Evolutionary conservation across 2,113 vertebrate genomes (phyloP), one percentile per base, ranked within the genome.

Genomic region (Dicentrarchus labrax): DNA sequence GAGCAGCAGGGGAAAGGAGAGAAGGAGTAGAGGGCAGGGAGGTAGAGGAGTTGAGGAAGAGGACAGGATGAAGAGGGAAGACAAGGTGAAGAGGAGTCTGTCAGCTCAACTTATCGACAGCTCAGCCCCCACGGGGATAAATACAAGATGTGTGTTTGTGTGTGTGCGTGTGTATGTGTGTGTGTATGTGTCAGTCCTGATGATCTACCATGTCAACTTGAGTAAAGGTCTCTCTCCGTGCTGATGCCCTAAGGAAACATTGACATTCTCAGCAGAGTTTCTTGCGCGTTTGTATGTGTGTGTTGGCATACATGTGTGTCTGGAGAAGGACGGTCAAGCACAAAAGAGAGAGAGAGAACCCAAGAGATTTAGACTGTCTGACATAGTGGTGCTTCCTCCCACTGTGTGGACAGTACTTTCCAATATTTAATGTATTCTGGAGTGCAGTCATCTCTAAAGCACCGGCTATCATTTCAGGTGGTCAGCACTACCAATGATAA

Each of bases 101-200:
- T 89, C 89, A 76, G 73, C 72, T 90, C 83, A 73, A 85, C 76
- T 92, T 92, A 89, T 92, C 68, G 84, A 94, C 90, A 92, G 84
- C 82, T 80, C 70, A 36, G 36, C 21, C 70, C 89, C 84, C 84
- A 4, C 30, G 43, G 87, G 89, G 86, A 90, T 77, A 77, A 88
- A 92, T 67, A 78, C 78, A 82, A 60, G 80, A 73, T 80, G 83
- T 82, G 78, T 39, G 53, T 68, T 22, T 81, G 59, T 60, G 3
- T 41, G 50, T 1, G 51, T 24, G 80, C 0, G 1, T 91, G 62
- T 39, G 83, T 41, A 54, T 38, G 82, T 41, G 47, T 10, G 74
- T 4, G 19, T 43, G 21, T 39, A 22, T 2, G 43, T 61, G 85
- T 91, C 85, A 83, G 73, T 86, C 84, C 80, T 83, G 88, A 89